Base-by-base conservation (phyloP, 2,888 invertebrate genomes). In the Agonopterix alstromeriana region DNA sequence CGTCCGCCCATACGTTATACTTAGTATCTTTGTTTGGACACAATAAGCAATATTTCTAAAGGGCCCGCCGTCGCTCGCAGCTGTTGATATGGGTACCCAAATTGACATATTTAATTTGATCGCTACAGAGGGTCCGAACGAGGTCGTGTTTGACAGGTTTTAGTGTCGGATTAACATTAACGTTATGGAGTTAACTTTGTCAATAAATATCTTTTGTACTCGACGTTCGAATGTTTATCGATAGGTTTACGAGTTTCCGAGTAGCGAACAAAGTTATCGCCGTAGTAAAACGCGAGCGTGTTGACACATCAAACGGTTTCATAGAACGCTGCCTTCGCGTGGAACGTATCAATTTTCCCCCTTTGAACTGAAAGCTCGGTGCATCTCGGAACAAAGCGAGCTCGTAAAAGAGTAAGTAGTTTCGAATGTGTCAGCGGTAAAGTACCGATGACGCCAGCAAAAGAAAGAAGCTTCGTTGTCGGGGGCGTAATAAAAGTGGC, bases 81-180 rank as follows among this genome's bases (percentile, higher is more conserved):
- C 88, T 86, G 86, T 84, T 88, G 88, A 88, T 88, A 87, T 84
- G 87, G 87, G 88, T 88, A 77, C 81, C 82, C 81, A 81, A 88
- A 88, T 88, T 88, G 88, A 88, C 88, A 87, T 87, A 87, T 88
- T 88, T 88, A 88, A 88, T 88, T 88, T 85, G 86, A 87, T 87
- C 85, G 78, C 84, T 67, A 82, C 82, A 78, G 82, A 81, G 84
- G 84, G 82, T 63, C 59, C 59, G 56, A 67, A 68, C 73, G 70
- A 73, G 74, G 69, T 70, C 79, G 68, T 78, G 84, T 82, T 81
- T 84, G 87, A 86, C 87, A 87, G 87, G 85, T 82, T 80, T 87
- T 86, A 85, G 82, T 83, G 86, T 87, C 86, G 69, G 86, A 87
- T 85, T 82, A 85, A 82, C 82, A 79, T 85, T 83, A 69, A 74